Conservation (phyloP, 2,113 vertebrate genomes). For the Conger conger region DNA sequence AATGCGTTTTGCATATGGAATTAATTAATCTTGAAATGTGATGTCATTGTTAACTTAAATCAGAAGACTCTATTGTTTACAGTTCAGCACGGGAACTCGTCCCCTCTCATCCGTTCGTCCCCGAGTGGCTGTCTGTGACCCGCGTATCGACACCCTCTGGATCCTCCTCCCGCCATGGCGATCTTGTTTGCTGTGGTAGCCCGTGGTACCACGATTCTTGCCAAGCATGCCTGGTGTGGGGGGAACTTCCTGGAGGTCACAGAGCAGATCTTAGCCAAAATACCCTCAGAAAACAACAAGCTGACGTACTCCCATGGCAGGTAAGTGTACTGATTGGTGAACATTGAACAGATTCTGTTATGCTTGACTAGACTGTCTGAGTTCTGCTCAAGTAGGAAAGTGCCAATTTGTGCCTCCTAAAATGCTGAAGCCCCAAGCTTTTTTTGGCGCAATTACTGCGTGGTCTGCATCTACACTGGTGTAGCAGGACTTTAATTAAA, state of each 20-base stretch:
- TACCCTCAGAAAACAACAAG: constrained; percentile 95
- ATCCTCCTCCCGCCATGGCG: constrained; percentile 74
- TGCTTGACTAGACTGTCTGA: background rate
- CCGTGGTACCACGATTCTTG: constrained; percentile 91
- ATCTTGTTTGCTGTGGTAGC: constrained; percentile 96
- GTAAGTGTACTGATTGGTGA: constrained; percentile 59
- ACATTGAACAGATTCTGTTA: background rate
- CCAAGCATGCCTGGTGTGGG: constrained; percentile 92
- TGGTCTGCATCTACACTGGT: background rate
- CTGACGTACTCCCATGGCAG: constrained; percentile 93
- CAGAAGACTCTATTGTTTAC: background rate
- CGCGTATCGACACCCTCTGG: background rate
- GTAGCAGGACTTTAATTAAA: background rate
- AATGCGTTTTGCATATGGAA: background rate
- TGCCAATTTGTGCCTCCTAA: background rate
- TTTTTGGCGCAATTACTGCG: background rate
- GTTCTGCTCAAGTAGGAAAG: background rate
- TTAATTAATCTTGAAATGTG: background rate
- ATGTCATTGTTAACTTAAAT: background rate
- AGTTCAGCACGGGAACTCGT: background rate
- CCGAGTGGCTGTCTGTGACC: background rate
- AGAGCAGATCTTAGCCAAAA: constrained; percentile 93
- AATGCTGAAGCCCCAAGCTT: background rate
- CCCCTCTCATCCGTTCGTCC: background rate
- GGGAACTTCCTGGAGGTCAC: constrained; percentile 98